Base-by-base conservation (phyloP, 2,797 vertebrate genomes). In the Austrolebias charrua region DNA sequence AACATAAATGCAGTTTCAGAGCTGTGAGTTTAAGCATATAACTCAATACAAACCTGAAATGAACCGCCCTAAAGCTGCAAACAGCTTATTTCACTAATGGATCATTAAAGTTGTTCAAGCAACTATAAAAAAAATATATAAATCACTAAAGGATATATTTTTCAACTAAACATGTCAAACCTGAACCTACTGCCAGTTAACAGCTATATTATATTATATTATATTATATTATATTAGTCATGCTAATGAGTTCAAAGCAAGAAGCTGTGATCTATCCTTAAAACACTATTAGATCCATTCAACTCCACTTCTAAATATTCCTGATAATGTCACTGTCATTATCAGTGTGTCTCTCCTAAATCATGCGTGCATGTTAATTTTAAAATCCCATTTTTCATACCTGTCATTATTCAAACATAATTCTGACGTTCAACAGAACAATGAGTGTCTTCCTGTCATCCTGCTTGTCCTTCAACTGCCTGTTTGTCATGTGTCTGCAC, bases 401-500 rank as follows among this genome's bases (percentile, higher is more conserved):
- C 28, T 28, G 47, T 54, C 15, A 42, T 62, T 55, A 54, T 44
- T 47, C 10, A 18, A 48, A 51, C 3, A 64, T 49, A 55, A 48
- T 40, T 72, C 14, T 43, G 62, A 38, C 42, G 19, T 63, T 70
- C 53, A n/a, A 49, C 42, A 31, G 33, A 20, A 2, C 19, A 31
- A 49, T 59, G 61, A 55, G 47, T 56, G 63, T 63, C 61, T 14
- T 12, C 53, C 59, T 3, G 33, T 70, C 58, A 55, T 62, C 62
- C 19, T 4, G 29, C 52, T n/a, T 28, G 75, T 72, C 84, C 76
- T 86, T 83, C 84, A 86, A 60, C 76, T 29, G 81, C 67, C 78
- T 76, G 80, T 75, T 77, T 82, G 80, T 81, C 75, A 77, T 61
- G 60, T 51, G 51, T 83, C 76, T 82, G 75, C 82, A 78, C 62